Conservation (phyloP, 2,113 vertebrate species). For the Narcine bancroftii region DNA sequence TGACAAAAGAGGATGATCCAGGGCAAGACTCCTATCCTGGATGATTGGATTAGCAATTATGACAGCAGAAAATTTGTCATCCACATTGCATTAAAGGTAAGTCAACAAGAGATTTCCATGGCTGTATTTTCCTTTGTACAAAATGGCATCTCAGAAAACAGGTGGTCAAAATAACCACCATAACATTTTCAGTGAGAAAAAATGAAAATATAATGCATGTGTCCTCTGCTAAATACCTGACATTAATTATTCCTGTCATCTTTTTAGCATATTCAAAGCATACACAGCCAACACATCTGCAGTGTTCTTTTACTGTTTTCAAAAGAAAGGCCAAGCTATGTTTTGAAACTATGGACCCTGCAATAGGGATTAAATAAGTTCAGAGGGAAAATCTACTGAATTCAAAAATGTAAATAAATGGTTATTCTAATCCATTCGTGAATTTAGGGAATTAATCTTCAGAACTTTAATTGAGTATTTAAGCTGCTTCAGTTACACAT, state of each 20-base stretch:
- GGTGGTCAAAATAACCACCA: neutral
- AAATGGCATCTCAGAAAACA: neutral
- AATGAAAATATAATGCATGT: neutral
- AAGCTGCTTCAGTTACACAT: neutral
- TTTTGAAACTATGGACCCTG: neutral
- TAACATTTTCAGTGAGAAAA: neutral
- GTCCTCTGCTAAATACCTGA: neutral
- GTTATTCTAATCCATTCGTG: neutral
- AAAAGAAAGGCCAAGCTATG: neutral
- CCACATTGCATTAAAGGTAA: neutral
- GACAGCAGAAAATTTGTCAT: neutral
- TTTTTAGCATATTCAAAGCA: neutral
- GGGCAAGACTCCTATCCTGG: neutral
- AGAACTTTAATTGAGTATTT: neutral
- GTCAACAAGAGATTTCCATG: neutral
- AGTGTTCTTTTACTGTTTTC: neutral
- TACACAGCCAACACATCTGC: neutral
- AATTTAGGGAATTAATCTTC: neutral
- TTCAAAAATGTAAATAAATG: neutral
- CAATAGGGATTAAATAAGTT: neutral
- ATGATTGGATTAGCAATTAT: neutral
- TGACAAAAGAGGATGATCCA: neutral
- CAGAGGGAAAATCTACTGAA: neutral
- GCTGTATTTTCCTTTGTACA: neutral
- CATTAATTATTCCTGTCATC: neutral